Evolutionary conservation across 1,140 invertebrate genomes (phyloP), one percentile per base, ranked within the genome.

Genomic region (Formica exsecta): DNA sequence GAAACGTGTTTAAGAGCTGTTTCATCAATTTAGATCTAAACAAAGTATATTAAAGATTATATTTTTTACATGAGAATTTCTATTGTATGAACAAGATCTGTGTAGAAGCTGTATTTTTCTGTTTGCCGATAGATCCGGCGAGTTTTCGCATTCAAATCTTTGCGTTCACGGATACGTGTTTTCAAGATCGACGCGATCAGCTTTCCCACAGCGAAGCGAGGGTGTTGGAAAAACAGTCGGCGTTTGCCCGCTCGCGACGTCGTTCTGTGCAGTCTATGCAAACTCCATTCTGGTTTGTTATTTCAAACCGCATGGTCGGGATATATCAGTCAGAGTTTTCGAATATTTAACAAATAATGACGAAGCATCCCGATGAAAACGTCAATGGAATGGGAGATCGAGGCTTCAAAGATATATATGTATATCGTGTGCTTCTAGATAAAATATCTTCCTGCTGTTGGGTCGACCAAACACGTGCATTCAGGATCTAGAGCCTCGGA

Each of bases 301-400:
- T 87, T 89, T 85, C 79, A 85, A 89, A 89, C 85, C 61, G 32
- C 2, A 29, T 65, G 32, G 48, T 7, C 64, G 59, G 73, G 22
- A 73, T 89, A 19, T 51, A 81, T 87, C 77, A 6, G 61, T 83
- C 85, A 7, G 61, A 89, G 54, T 87, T 90, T 87, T 89, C 57
- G 77, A 57, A 77, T 89, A 87, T 89, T 90, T 90, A 89, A 89
- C 89, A 89, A 90, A 90, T 85, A 89, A 84, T 87, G 88, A 89
- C 88, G 74, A 41, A 19, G 89, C 89, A 54, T n/a, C 4, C 13
- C 32, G n/a, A 32, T 29, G 65, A 41, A 48, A 86, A 83, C 66
- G 48, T n/a, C 36, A 11, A 11, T 54, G 13, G 51, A 83, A 79
- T 54, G 2, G 41, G 19, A 64, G 59, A 77, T 73, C 51, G 77